Conservation (phyloP, 92 coral and sea anemone species). For the Ricordea florida region DNA sequence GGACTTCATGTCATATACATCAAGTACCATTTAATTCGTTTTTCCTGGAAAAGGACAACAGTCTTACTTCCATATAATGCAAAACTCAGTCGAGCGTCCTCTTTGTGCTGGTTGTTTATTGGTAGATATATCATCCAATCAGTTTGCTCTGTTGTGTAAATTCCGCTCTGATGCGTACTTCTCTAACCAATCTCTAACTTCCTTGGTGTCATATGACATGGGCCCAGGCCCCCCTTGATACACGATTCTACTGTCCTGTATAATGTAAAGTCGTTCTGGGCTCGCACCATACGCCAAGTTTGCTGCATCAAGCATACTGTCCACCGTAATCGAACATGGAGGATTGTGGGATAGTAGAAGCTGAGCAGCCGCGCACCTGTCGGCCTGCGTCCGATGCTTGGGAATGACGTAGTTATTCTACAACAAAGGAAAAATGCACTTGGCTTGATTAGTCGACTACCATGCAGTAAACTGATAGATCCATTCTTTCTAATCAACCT, state of each 20-base stretch:
- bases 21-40: no score
- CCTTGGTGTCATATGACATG: slow-evolving; percentile 57
- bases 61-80: no score
- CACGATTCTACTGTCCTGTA: slow-evolving; percentile 68
- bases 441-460: no score
- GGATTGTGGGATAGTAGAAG: slow-evolving; percentile 75
- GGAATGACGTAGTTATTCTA: slow-evolving; percentile 76
- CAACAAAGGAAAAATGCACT: background rate
- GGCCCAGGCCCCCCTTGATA: slow-evolving; percentile 93
- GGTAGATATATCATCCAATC: no score
- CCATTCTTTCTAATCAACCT: no score
- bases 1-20: no score
- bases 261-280: slow-evolving; percentile 81
- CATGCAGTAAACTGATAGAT: no score
- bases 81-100: no score
- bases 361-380: slow-evolving; percentile 83
- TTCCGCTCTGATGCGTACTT: slow-evolving; percentile 16
- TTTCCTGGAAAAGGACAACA: no score
- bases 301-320: slow-evolving; percentile 81
- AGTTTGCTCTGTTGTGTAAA: background rate
- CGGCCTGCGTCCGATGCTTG: slow-evolving; percentile 70
- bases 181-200: slow-evolving; percentile 77
- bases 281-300: slow-evolving; percentile 84
- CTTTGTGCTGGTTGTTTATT: no score
- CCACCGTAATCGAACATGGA: slow-evolving; percentile 76